These are phyloP conservation scores for Brachionus paranguensis DNA, from an alignment of 1,140 invertebrate genomes.

Conservation along the genomic window DNA sequence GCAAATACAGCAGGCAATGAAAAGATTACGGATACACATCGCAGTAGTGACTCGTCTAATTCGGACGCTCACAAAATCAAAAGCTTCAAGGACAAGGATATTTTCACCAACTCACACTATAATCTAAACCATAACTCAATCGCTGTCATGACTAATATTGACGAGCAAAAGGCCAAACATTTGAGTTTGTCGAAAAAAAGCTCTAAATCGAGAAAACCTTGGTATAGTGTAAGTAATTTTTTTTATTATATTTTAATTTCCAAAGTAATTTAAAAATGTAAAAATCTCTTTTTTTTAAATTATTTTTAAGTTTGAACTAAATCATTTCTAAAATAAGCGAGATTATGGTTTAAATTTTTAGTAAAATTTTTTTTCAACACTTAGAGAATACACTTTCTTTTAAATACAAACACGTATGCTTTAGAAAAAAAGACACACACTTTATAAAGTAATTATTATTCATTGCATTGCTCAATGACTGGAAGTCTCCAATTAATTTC, in stretches of 20 bases:
- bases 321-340: neutral
- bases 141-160: neutral
- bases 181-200: neutral
- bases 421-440: neutral
- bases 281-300: no score
- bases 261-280: no score
- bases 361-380: neutral
- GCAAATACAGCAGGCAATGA: neutral
- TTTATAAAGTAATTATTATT: neutral
- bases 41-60: neutral
- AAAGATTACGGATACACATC: neutral
- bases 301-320: neutral
- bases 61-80: neutral
- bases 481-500: neutral
- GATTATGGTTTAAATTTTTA: neutral
- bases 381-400: neutral
- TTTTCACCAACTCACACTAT: neutral
- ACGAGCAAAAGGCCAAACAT: neutral
- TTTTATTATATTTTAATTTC: no score
- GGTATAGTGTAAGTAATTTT: slow-evolving; percentile 40
- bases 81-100: neutral
- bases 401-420: neutral
- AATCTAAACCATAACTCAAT: neutral
- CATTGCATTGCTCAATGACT: neutral
- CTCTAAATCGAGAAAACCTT: slow-evolving; percentile 16